phyloP scores from a whole-genome alignment of 2,888 invertebrate species.

The Pristionchus arcanus region DNA sequence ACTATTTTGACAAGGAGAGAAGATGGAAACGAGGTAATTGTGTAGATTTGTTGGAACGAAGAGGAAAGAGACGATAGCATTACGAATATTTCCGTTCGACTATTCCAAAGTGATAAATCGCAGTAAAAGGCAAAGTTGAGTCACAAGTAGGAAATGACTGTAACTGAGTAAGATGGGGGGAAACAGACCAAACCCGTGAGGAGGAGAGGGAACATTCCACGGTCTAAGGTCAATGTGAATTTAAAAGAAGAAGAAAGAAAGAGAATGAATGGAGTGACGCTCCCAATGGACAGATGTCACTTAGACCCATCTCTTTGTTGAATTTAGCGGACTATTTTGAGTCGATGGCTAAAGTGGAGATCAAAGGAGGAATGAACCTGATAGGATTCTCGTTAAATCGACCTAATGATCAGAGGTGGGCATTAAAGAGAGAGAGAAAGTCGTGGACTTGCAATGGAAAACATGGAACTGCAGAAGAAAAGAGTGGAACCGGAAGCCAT shows the following conservation, averaged over 20 bases:
- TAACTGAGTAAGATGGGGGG: not conserved
- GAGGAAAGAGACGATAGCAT: not conserved
- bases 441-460: not conserved
- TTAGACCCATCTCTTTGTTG: not conserved
- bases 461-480: not conserved
- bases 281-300: slow-evolving; percentile 13
- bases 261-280: not conserved
- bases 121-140: not conserved
- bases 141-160: not conserved
- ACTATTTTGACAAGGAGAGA: slow-evolving; percentile 1
- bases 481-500: slow-evolving; percentile 40
- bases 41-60: not conserved
- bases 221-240: slow-evolving; percentile 28
- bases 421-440: slow-evolving; percentile 43
- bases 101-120: not conserved
- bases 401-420: slow-evolving; percentile 13
- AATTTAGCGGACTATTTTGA: not conserved
- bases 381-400: slow-evolving; percentile 8
- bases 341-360: not conserved
- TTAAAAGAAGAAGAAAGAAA: not conserved
- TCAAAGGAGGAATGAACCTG: slow-evolving; percentile 18
- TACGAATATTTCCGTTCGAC: not conserved
- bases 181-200: not conserved
- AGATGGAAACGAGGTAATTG: slow-evolving; percentile 22
- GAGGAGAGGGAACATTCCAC: slow-evolving; percentile 10